A percentile compares a stretch with the other conserved stretches of the same genome.
phyloP scores from a whole-genome alignment of 2,888 invertebrate species.

The Deilephila elpenor region DNA sequence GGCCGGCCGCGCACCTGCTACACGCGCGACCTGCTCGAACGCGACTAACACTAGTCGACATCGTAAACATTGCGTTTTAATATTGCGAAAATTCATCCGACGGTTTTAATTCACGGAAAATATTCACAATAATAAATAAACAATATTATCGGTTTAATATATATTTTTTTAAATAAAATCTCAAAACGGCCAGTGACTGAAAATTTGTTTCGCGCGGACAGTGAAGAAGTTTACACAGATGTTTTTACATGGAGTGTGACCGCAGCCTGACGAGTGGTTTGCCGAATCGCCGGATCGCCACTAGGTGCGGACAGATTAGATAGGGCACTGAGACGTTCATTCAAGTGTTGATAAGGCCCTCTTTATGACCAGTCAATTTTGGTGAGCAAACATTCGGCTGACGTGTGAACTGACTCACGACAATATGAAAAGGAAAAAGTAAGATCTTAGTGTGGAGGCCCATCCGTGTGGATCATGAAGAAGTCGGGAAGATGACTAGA shows the following conservation, averaged over 20 bases:
- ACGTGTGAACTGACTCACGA: conserved; percentile 59
- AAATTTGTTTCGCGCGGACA: conserved; percentile 57
- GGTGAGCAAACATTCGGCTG: conserved; percentile 64
- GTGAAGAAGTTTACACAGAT: conserved; percentile 69
- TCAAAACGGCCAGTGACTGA: conserved; percentile 60
- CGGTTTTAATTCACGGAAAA: conserved; percentile 23
- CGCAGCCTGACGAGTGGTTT: conserved; percentile 60
- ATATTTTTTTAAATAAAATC: conserved; percentile 43
- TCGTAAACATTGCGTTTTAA: conserved; percentile 67
- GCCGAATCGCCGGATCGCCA: conserved; percentile 73
- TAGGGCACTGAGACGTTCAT: conserved; percentile 75
- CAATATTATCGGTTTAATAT: conserved; percentile 46
- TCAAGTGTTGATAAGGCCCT: conserved; percentile 78
- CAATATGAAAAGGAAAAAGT: conserved; percentile 83
- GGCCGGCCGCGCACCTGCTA: conserved; percentile 82
- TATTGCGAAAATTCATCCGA: conserved; percentile 28
- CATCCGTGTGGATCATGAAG: conserved; percentile 57
- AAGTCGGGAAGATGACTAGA: conserved; percentile 71
- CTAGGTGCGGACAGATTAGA: conserved; percentile 78
- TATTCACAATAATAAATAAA: conserved; percentile 37
- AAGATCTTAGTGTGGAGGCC: conserved; percentile 49
- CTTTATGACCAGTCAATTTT: conserved; percentile 73
- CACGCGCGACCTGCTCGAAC: conserved; percentile 75
- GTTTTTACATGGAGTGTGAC: conserved; percentile 64
- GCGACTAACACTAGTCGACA: conserved; percentile 64